These are phyloP conservation scores for Prenolepis imparis DNA, from an alignment of 2,888 invertebrate genomes.

Conservation along the genomic window DNA sequence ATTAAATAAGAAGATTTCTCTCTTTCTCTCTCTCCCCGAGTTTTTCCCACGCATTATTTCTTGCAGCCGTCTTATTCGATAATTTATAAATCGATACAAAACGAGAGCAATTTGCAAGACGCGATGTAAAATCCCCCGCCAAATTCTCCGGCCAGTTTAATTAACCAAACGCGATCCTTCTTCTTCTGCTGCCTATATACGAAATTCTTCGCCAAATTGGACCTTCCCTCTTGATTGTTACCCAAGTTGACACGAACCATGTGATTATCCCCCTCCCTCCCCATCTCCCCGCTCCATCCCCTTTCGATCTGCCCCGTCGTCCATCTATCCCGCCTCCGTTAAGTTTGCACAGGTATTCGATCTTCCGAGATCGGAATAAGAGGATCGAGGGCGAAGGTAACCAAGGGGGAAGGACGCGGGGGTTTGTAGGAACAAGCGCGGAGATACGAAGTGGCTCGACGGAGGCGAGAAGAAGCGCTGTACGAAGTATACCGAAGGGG, in stretches of 20 bases:
- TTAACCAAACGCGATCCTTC: slow-evolving; percentile 38
- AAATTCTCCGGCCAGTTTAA: slow-evolving; percentile 41
- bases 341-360: slow-evolving; percentile 60
- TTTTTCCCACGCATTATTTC: neutral
- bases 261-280: slow-evolving; percentile 55
- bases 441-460: slow-evolving; percentile 46
- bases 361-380: slow-evolving; percentile 62
- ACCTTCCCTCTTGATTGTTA: slow-evolving; percentile 48
- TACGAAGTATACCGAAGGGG: slow-evolving; percentile 28
- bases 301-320: slow-evolving; percentile 26
- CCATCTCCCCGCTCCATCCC: neutral
- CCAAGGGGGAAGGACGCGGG: slow-evolving; percentile 30
- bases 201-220: slow-evolving; percentile 46
- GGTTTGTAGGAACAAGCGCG: slow-evolving; percentile 45
- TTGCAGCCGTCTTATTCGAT: neutral
- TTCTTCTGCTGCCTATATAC: slow-evolving; percentile 34
- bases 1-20: neutral
- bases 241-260: slow-evolving; percentile 65
- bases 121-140: slow-evolving; percentile 16
- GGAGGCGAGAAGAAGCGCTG: slow-evolving; percentile 57
- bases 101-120: slow-evolving; percentile 28
- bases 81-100: slow-evolving; percentile 22
- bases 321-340: slow-evolving; percentile 46
- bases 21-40: neutral
- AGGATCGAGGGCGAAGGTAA: slow-evolving; percentile 45